Evolutionary conservation across 2,888 invertebrate species (phyloP).

Genomic region (Acrobasis repandana): DNA sequence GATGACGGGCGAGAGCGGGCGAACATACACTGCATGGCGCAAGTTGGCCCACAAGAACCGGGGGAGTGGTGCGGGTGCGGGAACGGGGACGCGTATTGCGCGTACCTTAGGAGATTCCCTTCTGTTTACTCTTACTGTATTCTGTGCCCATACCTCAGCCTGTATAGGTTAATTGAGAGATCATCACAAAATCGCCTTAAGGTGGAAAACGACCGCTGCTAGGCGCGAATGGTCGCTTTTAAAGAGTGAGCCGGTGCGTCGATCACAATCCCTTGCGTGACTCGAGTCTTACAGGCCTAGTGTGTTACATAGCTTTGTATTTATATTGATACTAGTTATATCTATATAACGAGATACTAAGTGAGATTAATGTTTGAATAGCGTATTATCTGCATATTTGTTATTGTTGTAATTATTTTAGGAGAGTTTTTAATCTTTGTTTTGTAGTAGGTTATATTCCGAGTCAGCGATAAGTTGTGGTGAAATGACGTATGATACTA

Average conservation of each 20-base stretch:
- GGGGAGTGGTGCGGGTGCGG: no score
- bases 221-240: not conserved
- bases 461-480: constrained; percentile 61
- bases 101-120: no score
- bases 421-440: constrained; percentile 80
- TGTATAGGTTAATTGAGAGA: constrained; percentile 1
- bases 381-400: constrained; percentile 69
- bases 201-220: not conserved
- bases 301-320: constrained; percentile 56
- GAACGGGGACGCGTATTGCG: no score
- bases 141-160: no score
- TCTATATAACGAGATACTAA: constrained; percentile 70
- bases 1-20: no score
- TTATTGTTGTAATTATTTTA: constrained; percentile 81
- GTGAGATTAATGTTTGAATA: constrained; percentile 79
- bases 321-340: constrained; percentile 60
- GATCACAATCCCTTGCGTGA: constrained; percentile 24
- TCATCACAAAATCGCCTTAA: constrained; percentile 4
- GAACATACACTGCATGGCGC: no score
- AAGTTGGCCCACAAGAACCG: no score
- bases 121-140: no score
- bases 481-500: constrained; percentile 37
- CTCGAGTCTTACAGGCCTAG: constrained; percentile 53
- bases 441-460: constrained; percentile 66
- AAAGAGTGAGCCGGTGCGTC: not conserved